Evolutionary conservation across 2,113 vertebrate genomes (phyloP), one percentile per base, ranked within the genome.

Genomic region (Hydrochoerus hydrochaeris): DNA sequence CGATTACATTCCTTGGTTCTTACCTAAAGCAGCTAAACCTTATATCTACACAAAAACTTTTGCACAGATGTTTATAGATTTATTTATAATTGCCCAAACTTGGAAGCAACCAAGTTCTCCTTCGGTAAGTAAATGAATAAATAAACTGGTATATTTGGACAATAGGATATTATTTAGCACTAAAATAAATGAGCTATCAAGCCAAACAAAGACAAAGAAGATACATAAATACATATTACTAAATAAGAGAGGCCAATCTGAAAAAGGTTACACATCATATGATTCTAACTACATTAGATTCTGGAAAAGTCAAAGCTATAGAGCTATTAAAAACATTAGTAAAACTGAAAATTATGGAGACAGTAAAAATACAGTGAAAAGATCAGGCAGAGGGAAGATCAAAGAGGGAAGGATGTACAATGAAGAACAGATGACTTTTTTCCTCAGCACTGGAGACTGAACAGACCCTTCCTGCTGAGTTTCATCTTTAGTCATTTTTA

Each of bases 171-270:
- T 75, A 38, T 75, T 83, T 12, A 92, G 5, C 44, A 65, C n/a
- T 83, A 65, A 95, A 87, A 81, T 19, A n/a, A 83, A 92, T 57
- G n/a, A 62, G 26, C 54, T 63, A n/a, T 75, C 44, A 75, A 83
- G 30, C 26, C 62, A 91, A 80, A 38, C 54, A 44, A 95, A 30
- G 7, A 92, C 38, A 81, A 44, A n/a, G 17, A 92, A 7, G 46
- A 73, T 75, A 63, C 12, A 52, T 81, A 82, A 83, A 65, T 83
- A 22, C n/a, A 35, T 44, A 71, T 80, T 91, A 62, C 88, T 87
- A 88, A 88, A 22, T 92, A n/a, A 88, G 57, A 75, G 16, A 92
- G 82, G 30, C 5, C 46, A 92, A 41, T 75, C 22, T 63, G 44
- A 38, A 75, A 88, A 63, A 63, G 22, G 57, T 38, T 88, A 75